These are phyloP conservation scores for Cavia porcellus DNA, from an alignment of 2,113 vertebrate species.

Conservation along the genomic window DNA sequence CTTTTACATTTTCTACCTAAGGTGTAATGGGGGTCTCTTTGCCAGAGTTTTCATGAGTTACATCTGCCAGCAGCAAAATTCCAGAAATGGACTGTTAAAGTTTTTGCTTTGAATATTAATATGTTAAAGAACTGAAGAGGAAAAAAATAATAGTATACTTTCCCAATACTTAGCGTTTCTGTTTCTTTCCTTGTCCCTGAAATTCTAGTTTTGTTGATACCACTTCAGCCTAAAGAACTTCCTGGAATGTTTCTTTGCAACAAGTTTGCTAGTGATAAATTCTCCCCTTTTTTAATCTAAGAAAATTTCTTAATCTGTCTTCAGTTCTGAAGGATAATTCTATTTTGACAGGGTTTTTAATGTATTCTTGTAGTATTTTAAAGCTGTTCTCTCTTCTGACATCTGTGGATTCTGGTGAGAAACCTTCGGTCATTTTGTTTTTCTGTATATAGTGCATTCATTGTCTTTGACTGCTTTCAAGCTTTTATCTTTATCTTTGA, in stretches of 20 bases:
- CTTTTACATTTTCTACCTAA: neutral
- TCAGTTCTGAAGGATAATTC: constrained; percentile 8
- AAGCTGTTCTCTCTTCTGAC: neutral
- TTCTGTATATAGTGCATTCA: neutral
- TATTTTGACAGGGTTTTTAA: neutral
- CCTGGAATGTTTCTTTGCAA: neutral
- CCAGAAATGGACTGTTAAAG: neutral
- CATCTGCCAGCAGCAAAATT: neutral
- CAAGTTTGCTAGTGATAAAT: neutral
- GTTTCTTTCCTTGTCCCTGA: neutral
- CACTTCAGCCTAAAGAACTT: neutral
- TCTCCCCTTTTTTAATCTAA: neutral
- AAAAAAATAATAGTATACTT: neutral
- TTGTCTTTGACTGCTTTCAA: neutral
- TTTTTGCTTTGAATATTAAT: neutral
- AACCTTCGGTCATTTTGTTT: neutral
- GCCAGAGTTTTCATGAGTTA: neutral
- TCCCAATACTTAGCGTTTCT: neutral
- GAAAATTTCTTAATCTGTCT: neutral
- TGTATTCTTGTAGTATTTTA: neutral
- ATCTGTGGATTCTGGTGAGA: neutral
- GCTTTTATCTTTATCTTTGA: neutral
- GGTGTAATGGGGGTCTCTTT: neutral
- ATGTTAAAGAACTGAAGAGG: neutral
- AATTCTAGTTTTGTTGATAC: neutral